Evolutionary conservation across 2,113 vertebrate species (phyloP).

Genomic region (Mola mola): DNA sequence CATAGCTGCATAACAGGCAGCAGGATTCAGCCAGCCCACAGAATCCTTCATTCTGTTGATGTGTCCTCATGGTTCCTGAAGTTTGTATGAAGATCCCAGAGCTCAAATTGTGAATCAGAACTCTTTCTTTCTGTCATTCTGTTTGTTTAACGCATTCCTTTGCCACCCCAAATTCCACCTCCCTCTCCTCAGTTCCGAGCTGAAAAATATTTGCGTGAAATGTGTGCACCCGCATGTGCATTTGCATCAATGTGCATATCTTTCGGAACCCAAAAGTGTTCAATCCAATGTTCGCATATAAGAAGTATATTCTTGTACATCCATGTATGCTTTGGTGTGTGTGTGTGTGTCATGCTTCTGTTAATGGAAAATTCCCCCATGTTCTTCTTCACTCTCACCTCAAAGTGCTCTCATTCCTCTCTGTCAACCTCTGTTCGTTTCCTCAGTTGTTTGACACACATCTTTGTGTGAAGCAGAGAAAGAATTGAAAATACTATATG

Average conservation of each 20-base stretch:
- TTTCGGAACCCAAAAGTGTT: not conserved
- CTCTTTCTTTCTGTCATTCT: conserved; percentile 12
- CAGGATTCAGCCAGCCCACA: conserved; percentile 77
- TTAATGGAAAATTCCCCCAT: conserved; percentile 85
- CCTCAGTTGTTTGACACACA: conserved; percentile 76
- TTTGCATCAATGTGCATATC: not conserved
- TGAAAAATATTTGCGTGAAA: not conserved
- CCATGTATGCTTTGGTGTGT: conserved; percentile 12
- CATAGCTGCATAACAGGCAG: conserved; percentile 86
- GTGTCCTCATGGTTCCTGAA: conserved; percentile 90
- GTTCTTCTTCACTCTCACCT: conserved; percentile 70
- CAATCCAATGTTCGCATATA: no score
- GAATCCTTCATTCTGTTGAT: conserved; percentile 82
- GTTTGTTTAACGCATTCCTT: conserved; percentile 34
- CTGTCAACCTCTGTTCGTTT: conserved; percentile 63
- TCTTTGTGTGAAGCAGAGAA: conserved; percentile 75
- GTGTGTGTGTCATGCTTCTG: conserved; percentile 57
- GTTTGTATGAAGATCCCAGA: conserved; percentile 99
- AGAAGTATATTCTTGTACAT: conserved; percentile 6
- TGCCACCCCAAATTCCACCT: conserved; percentile 9
- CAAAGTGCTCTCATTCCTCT: conserved; percentile 53
- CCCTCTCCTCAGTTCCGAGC: conserved; percentile 33
- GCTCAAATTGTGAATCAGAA: conserved; percentile 82
- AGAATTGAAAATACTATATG: conserved; percentile 77
- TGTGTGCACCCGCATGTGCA: conserved; percentile 2